Conservation (phyloP, 2,888 invertebrate genomes). For the Rhyacophila evoluta region DNA sequence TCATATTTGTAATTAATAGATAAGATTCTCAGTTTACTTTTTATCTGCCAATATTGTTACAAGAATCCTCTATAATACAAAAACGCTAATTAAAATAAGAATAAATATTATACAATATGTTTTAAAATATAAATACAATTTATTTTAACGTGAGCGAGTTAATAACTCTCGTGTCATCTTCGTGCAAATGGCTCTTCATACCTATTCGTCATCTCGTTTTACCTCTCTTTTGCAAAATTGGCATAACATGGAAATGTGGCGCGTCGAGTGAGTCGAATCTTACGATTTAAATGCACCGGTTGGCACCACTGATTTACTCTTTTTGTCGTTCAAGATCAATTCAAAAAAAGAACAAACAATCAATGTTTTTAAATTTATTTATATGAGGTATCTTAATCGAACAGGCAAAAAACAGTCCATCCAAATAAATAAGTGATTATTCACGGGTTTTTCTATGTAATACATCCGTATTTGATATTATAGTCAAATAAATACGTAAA, state of each 20-base stretch:
- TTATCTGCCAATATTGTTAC: too few relatives aligned
- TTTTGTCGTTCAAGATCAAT: not conserved
- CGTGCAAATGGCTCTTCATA: too few relatives aligned
- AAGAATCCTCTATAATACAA: too few relatives aligned
- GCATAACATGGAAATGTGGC: not conserved
- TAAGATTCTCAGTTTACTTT: too few relatives aligned
- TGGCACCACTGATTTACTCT: not conserved
- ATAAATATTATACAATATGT: too few relatives aligned
- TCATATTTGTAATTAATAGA: too few relatives aligned
- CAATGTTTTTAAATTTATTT: not conserved
- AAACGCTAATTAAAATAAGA: too few relatives aligned
- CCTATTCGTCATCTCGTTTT: not conserved
- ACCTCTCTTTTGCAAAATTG: not conserved
- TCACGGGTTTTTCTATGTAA: not conserved
- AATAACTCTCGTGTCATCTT: too few relatives aligned
- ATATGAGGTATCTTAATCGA: constrained; percentile 1
- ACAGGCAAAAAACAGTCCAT: not conserved
- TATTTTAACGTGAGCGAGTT: too few relatives aligned
- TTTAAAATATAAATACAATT: too few relatives aligned
- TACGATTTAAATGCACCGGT: not conserved
- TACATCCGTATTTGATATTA: not conserved
- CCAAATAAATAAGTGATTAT: not conserved
- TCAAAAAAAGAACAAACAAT: not conserved
- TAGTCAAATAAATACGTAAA: too few relatives aligned
- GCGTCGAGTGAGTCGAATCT: constrained; percentile 5